Conservation (phyloP, 2,888 invertebrate genomes). For the Aporophyla nigra region DNA sequence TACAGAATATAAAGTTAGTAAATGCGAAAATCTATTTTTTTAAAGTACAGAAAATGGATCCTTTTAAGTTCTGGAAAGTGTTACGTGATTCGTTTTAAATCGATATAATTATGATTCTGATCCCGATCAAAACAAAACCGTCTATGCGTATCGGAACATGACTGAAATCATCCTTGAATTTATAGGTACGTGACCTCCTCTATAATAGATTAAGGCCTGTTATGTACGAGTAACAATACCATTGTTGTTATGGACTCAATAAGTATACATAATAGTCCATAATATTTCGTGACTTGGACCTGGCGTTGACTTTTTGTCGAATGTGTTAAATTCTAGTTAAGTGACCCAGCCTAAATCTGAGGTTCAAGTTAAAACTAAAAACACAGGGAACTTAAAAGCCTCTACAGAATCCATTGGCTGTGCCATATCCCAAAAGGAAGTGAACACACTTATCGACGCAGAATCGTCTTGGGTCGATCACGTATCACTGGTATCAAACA, state of each 20-base stretch:
- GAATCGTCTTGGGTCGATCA: background rate
- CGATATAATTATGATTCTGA: slow-evolving; percentile 48
- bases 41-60: background rate
- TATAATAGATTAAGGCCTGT: slow-evolving; percentile 27
- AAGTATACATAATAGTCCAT: slow-evolving; percentile 11
- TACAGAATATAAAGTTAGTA: background rate
- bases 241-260: slow-evolving; percentile 25
- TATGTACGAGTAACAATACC: slow-evolving; percentile 7
- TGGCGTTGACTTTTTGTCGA: background rate
- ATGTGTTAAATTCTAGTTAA: background rate
- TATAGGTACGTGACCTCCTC: slow-evolving; percentile 43
- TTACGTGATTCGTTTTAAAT: slow-evolving; percentile 30
- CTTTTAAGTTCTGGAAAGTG: background rate
- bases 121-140: slow-evolving; percentile 29
- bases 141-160: slow-evolving; percentile 49
- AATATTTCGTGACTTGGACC: background rate
- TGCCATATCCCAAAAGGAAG: background rate
- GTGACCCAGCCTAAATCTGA: background rate
- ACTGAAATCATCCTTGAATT: slow-evolving; percentile 63
- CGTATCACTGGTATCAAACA: background rate
- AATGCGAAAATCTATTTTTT: background rate
- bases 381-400: background rate
- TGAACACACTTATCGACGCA: background rate
- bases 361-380: background rate
- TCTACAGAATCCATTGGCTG: background rate